phyloP scores from a whole-genome alignment of 2,888 invertebrate species.

The Ochropacha duplaris region DNA sequence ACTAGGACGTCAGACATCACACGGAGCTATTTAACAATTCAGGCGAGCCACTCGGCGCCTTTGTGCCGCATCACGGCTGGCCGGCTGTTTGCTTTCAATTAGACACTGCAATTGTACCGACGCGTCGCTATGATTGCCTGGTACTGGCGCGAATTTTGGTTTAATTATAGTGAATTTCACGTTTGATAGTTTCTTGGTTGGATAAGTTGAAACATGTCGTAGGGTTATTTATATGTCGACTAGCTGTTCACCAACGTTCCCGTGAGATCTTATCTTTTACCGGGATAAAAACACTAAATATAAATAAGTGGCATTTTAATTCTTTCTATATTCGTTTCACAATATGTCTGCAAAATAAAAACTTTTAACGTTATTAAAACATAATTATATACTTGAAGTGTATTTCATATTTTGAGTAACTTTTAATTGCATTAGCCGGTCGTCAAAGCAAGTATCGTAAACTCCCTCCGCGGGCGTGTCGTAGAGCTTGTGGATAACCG shows the following conservation, averaged over 20 bases:
- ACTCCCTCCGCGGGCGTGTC: background rate
- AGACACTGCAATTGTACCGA: slow-evolving; percentile 28
- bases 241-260: too few species aligned
- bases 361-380: slow-evolving; percentile 1
- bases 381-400: slow-evolving; percentile 14
- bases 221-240: too few species aligned
- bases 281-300: too few species aligned
- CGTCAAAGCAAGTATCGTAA: slow-evolving; percentile 20
- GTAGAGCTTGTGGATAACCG: background rate
- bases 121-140: slow-evolving; percentile 17
- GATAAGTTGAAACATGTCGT: too few species aligned
- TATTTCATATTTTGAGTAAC: slow-evolving; percentile 21
- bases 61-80: slow-evolving; percentile 28
- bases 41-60: slow-evolving; percentile 22
- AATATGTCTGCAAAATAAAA: background rate
- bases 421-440: slow-evolving; percentile 39
- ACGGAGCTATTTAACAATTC: slow-evolving; percentile 40
- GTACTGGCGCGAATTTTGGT: slow-evolving; percentile 4
- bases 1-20: slow-evolving; percentile 23
- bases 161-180: background rate
- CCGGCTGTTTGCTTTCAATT: slow-evolving; percentile 46
- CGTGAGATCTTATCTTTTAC: too few species aligned
- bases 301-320: too few species aligned
- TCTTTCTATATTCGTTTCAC: too few species aligned
- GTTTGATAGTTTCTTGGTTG: too few species aligned